These are phyloP conservation scores for Carabus problematicus DNA, from an alignment of 2,888 invertebrate species.

Conservation along the genomic window DNA sequence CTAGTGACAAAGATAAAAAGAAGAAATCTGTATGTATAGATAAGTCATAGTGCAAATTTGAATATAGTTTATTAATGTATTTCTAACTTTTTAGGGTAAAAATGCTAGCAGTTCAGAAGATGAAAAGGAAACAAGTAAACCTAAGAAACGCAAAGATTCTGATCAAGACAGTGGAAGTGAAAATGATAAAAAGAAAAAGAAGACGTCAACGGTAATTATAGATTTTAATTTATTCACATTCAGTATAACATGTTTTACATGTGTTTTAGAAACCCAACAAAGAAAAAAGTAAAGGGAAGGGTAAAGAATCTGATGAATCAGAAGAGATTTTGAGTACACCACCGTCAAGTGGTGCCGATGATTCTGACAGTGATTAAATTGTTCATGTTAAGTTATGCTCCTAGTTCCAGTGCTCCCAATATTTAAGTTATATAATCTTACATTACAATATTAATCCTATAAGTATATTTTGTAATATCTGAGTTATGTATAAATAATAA, in stretches of 20 bases:
- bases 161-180: slow-evolving; percentile 30
- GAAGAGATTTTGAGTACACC: slow-evolving; percentile 57
- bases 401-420: no score
- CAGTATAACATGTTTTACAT: slow-evolving; percentile 9
- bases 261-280: slow-evolving; percentile 35
- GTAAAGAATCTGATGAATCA: slow-evolving; percentile 59
- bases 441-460: no score
- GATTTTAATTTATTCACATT: slow-evolving; percentile 5
- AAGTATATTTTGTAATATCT: no score
- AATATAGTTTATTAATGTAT: not conserved
- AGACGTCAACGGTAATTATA: slow-evolving; percentile 30
- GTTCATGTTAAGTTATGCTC: not conserved
- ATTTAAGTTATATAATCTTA: no score
- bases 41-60: slow-evolving; percentile 31
- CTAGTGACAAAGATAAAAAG: slow-evolving; percentile 49
- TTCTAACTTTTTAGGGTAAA: not conserved
- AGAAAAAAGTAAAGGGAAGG: slow-evolving; percentile 45
- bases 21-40: slow-evolving; percentile 49
- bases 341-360: slow-evolving; percentile 56
- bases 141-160: slow-evolving; percentile 12
- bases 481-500: no score
- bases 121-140: not conserved
- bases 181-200: slow-evolving; percentile 40
- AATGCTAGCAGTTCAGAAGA: no score
- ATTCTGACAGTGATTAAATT: slow-evolving; percentile 53